Evolutionary conservation across 1,140 invertebrate species (phyloP), one percentile per base, ranked within the genome.

Genomic region (Onthophagus taurus): DNA sequence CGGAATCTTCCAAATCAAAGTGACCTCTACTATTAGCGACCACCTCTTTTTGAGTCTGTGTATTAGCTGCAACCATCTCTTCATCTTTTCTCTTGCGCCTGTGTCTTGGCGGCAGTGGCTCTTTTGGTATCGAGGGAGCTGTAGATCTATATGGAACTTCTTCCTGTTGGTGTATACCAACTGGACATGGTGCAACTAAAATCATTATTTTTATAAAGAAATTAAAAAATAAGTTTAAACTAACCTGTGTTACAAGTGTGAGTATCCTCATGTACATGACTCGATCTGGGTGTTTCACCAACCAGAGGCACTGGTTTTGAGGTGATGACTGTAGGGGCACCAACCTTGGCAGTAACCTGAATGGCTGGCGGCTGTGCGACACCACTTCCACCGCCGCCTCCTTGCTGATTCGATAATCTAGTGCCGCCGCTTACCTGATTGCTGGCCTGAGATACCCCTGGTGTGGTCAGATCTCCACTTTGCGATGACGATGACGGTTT

Each of bases 1-100:
- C 78, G 26, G 80, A 73, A 47, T 81, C 82, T 64, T 85, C 83
- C 39, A 89, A 68, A 61, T 89, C 86, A 67, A 89, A 89, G 56
- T 85, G 76, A 16, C 74, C 68, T 33, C 68, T 68, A 55, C 67
- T 51, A 20, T 33, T 19, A 11, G 19, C 30, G 16, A 13, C 17
- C 7, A 19, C 30, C 2, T 34, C 24, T 39, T 43, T 31, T 24
- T 6, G 8, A 7, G 35, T 14, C 24, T 14, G 35, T 13, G 14
- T 16, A 31, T n/a, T 45, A 31, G 11, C 37, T 8, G 20, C 14
- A 12, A 13, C 13, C 0, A 31, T 33, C 31, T 68, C 67, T n/a
- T 70, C 68, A 18, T 69, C 65, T 50, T 65, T 64, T 44, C 67
- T 68, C 50, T 67, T 64, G 21, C 67, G 57, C 31, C 67, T 59